Evolutionary conservation across 1,140 invertebrate genomes (phyloP), one percentile per base, ranked within the genome.

Genomic region (Chrysopa pallens): DNA sequence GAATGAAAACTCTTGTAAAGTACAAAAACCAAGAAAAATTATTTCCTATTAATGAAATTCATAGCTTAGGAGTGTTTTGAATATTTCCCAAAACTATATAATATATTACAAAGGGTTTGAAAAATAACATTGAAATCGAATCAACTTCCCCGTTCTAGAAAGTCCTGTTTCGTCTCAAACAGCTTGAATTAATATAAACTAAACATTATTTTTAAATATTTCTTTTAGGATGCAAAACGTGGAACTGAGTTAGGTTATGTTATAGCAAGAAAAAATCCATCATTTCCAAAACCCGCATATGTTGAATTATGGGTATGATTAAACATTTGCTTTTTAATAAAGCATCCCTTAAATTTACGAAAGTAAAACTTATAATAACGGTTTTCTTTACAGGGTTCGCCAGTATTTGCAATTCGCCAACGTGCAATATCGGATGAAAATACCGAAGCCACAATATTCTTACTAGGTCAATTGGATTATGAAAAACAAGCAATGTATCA

Each of bases 401-500:
- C 74, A 12, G 64, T 76, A 33, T 87, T 85, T 59, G 79, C 78
- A 39, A 79, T 87, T 47, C 68, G 76, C 42, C 82, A 87, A 52
- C 72, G 75, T 46, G 73, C 84, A 48, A 74, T 80, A 36, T 74
- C 76, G 15, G 67, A 70, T 6, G 76, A 80, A 54, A 73, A 72
- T 37, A 83, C 79, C 15, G 76, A 81, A 57, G 82, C 78, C 33
- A 76, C 78, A 2, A 77, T 88, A 53, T 74, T 78, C 43, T 59
- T 88, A 12, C 67, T 78, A 27, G 78, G 77, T 14, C 70, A 76
- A 47, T 60, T 90, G 42, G 86, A 90, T 62, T 90, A 86, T 53
- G 86, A 90, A 54, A 80, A 72, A 23, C 79, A 83, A 61, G 81
- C 83, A 38, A 81, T 87, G 70, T 84, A 86, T 59, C 79, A 78